Evolutionary conservation across 2,888 invertebrate genomes (phyloP).

Genomic region (Danaus chrysippus): DNA sequence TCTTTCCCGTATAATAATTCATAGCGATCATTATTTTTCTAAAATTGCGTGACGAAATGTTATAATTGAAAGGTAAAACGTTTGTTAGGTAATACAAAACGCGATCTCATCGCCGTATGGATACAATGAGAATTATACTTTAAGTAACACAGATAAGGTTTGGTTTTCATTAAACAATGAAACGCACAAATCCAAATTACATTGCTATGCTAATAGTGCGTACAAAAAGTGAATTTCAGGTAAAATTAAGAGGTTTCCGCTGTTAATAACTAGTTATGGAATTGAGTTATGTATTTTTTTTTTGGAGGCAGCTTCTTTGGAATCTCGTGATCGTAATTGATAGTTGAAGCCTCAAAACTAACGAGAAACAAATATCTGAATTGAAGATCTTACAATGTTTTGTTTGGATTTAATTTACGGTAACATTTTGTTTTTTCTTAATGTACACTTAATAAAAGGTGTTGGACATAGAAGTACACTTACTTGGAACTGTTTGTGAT

Average conservation of each 20-base stretch:
- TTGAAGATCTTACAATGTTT: background rate
- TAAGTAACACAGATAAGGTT: background rate
- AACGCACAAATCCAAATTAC: conserved; percentile 13
- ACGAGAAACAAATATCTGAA: conserved; percentile 1
- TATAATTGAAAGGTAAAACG: conserved; percentile 31
- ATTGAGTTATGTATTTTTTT: conserved; percentile 25
- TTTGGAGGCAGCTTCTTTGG: conserved; percentile 11
- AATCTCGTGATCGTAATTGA: conserved; percentile 12
- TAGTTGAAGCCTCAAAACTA: background rate
- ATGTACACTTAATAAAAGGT: too few relatives aligned
- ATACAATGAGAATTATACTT: background rate
- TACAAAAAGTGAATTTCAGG: conserved; percentile 33
- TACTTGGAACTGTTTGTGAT: too few relatives aligned
- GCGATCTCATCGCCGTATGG: conserved; percentile 12
- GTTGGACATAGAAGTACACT: too few relatives aligned
- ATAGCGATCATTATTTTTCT: conserved; percentile 27
- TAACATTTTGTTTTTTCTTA: background rate
- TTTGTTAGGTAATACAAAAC: conserved; percentile 20
- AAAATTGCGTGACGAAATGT: conserved; percentile 32
- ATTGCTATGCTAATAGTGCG: conserved; percentile 26
- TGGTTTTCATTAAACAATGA: background rate
- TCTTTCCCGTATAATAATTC: conserved; percentile 22
- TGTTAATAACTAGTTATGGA: conserved; percentile 35
- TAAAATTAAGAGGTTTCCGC: conserved; percentile 41
- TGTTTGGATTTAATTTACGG: background rate